phyloP scores from a whole-genome alignment of 2,888 invertebrate species.

The Rugalucina vietnamica region DNA sequence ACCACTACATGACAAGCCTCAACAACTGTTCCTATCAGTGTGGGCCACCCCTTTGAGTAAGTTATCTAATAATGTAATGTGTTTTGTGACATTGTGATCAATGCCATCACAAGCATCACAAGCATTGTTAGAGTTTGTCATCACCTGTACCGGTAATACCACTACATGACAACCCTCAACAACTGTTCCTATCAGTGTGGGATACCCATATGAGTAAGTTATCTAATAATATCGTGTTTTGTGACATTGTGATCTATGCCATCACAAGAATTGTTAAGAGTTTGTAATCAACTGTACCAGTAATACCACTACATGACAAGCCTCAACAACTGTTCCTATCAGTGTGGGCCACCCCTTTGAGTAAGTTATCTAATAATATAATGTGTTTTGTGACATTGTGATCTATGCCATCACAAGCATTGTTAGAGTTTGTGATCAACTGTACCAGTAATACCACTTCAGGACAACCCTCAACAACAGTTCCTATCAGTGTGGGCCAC shows the following conservation, averaged over 20 bases:
- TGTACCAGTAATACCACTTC: background rate
- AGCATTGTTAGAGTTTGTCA: conserved; percentile 60
- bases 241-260: too few relatives aligned
- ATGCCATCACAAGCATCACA: too few relatives aligned
- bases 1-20: background rate
- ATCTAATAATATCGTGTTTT: too few relatives aligned
- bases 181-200: background rate
- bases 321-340: background rate
- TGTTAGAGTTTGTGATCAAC: conserved; percentile 39
- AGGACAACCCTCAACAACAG: too few relatives aligned
- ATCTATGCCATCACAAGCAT: too few relatives aligned
- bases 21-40: background rate
- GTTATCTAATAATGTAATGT: too few relatives aligned
- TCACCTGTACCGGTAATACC: background rate
- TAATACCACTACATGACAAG: background rate
- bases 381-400: too few relatives aligned
- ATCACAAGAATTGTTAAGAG: conserved; percentile 66
- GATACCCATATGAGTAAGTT: conserved; percentile 70
- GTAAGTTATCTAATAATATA: too few relatives aligned
- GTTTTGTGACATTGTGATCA: too few relatives aligned
- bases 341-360: conserved; percentile 62
- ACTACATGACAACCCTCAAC: background rate
- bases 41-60: conserved; percentile 68
- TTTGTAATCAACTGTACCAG: conserved; percentile 36
- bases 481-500: conserved; percentile 39